Conservation (phyloP, 1,140 invertebrate species). For the Drosophila auraria region DNA sequence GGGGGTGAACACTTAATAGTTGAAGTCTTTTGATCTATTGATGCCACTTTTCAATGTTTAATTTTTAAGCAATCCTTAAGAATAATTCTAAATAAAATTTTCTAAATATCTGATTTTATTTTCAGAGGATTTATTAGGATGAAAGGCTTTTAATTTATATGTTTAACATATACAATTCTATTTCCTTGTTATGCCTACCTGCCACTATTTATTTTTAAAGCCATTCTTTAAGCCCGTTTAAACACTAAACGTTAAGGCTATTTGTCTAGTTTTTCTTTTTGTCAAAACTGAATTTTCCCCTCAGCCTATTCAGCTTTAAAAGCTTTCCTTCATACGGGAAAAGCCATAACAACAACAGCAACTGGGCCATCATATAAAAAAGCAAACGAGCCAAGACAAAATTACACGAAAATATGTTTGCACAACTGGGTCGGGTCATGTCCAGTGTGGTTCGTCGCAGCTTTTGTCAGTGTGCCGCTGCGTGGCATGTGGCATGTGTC, state of each 20-base stretch:
- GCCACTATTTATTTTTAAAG: background rate
- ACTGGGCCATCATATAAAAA: conserved; percentile 58
- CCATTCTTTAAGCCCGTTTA: background rate
- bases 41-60: no score
- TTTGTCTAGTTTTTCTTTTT: conserved; percentile 3
- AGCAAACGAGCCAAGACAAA: conserved; percentile 68
- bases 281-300: background rate
- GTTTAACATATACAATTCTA: background rate
- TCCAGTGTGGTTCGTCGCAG: conserved; percentile 52
- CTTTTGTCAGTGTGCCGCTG: conserved; percentile 36
- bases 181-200: no score
- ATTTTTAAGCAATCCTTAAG: no score
- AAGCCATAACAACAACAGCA: conserved; percentile 35
- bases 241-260: background rate
- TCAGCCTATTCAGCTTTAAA: conserved; percentile 9
- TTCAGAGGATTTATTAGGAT: background rate
- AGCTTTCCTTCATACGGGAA: conserved; percentile 14
- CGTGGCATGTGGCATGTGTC: conserved; percentile 51
- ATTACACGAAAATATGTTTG: conserved; percentile 80
- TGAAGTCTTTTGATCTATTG: background rate
- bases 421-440: conserved; percentile 64
- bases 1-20: background rate
- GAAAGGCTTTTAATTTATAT: no score
- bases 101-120: no score
- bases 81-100: background rate